Percentiles rank a stretch among this genome's conserved stretches.
These are phyloP conservation scores for Disparrhopalites patrizii DNA, from an alignment of 2,888 invertebrate species.

Conservation along the genomic window DNA sequence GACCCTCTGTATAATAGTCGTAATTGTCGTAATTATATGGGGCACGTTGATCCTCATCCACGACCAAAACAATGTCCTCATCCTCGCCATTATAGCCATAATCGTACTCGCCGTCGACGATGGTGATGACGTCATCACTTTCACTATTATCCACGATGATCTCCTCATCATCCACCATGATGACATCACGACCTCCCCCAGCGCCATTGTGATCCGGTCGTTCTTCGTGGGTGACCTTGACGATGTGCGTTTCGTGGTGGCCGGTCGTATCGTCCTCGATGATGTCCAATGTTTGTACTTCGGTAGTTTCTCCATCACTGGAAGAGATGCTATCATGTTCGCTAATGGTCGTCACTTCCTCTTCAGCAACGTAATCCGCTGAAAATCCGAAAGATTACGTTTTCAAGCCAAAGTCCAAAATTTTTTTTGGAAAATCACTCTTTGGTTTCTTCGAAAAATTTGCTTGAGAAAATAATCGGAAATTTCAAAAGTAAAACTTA, in stretches of 20 bases:
- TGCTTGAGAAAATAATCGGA: too few relatives aligned
- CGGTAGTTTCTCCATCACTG: background rate
- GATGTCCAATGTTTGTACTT: background rate
- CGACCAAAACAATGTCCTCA: conserved; percentile 14
- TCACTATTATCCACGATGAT: background rate
- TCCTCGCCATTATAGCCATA: background rate
- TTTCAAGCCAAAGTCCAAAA: too few relatives aligned
- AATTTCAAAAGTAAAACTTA: too few relatives aligned
- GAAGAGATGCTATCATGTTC: background rate
- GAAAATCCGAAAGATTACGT: background rate
- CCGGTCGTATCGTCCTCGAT: background rate
- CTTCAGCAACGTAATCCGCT: conserved; percentile 1
- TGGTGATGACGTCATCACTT: background rate
- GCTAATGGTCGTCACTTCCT: background rate
- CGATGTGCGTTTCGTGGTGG: background rate
- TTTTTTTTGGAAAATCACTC: too few relatives aligned
- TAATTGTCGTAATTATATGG: background rate
- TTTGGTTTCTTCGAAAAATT: too few relatives aligned
- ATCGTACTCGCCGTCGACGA: conserved; percentile 17
- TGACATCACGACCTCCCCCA: background rate
- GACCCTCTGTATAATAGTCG: background rate
- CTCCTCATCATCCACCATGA: conserved; percentile 13
- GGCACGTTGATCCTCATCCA: background rate
- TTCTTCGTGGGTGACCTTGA: background rate
- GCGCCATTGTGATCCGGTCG: background rate